Evolutionary conservation across 2,888 invertebrate species (phyloP), one percentile per base, ranked within the genome.

Genomic region (Caenorhabditis macrosperma): DNA sequence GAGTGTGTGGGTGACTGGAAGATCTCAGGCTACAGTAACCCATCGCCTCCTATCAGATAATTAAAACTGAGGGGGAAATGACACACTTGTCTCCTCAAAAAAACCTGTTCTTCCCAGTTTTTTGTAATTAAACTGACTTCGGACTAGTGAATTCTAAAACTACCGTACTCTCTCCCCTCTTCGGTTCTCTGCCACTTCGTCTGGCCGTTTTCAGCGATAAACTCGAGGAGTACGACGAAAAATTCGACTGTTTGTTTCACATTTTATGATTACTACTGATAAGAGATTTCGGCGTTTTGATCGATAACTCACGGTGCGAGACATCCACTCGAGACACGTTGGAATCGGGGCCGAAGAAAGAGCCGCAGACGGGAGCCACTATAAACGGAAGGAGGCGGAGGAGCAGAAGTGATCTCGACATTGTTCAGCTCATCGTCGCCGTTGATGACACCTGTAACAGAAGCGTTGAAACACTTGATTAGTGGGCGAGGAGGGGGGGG

Each of bases 241-340:
- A 9, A 24, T 3, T 50, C 24, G 30, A 52, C n/a, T 52, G 28
- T 52, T 28, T 30, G 30, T n/a, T 52, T 28, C 30, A 26, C 9
- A n/a, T 52, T 30, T 28, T 35, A n/a, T 20, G 6, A 38, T 20
- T 1, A 24, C 9, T 5, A 22, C 20, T 46, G 46, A 61, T 30
- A 61, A 26, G 9, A n/a, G 2, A 20, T 28, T 28, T 44, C 30
- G 4, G 57, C 17, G 6, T 33, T 35, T 20, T 20, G 38, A 59
- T 38, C 6, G 26, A 26, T 44, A 55, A 78, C 78, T 78, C 22
- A 78, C 78, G 46, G 28, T 72, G 60, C 10, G 71, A 66, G 22
- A 78, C 66, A 48, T 78, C 78, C 15, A 78, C 44, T 15, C 71
- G 55, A 38, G 71, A 63, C 17, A 68, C 68, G 20, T 77, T 77